Percentiles rank a stretch among this genome's conserved stretches.
These are phyloP conservation scores for Drosophila infuscata DNA, from an alignment of 2,888 invertebrate species.

Conservation along the genomic window DNA sequence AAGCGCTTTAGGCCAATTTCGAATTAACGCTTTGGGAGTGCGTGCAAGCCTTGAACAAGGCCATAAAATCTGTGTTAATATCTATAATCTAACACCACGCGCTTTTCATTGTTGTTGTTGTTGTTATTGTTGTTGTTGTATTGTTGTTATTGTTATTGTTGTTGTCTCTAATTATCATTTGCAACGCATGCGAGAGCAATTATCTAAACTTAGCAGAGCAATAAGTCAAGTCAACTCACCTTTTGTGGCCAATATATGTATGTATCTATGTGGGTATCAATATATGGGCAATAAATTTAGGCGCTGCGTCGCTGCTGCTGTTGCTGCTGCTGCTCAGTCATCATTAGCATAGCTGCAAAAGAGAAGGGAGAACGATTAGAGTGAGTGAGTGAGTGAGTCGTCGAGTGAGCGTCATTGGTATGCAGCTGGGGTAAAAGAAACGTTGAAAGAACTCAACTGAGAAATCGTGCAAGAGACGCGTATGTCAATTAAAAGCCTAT, in stretches of 20 bases:
- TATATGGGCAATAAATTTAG: conserved; percentile 66
- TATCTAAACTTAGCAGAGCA: conserved; percentile 62
- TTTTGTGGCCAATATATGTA: conserved; percentile 39
- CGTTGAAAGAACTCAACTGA: conserved; percentile 52
- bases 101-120: conserved; percentile 21
- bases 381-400: conserved; percentile 13
- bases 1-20: not conserved
- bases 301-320: conserved; percentile 27
- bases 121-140: conserved; percentile 30
- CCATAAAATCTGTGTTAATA: conserved; percentile 73
- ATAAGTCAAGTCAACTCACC: conserved; percentile 70
- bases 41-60: conserved; percentile 43
- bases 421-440: conserved; percentile 49
- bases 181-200: conserved; percentile 64
- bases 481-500: conserved; percentile 79
- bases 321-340: conserved; percentile 37
- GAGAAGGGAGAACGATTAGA: conserved; percentile 15
- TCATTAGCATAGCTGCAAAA: conserved; percentile 49
- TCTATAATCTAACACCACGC: conserved; percentile 38
- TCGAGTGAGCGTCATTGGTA: conserved; percentile 55
- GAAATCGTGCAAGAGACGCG: conserved; percentile 74
- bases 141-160: too few species aligned
- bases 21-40: conserved; percentile 10
- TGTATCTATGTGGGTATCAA: conserved; percentile 36
- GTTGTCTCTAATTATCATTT: conserved; percentile 63